Percentiles rank a stretch among this genome's conserved stretches.
Conservation (phyloP, 2,797 vertebrate genomes). For the Sebastes taczanowskii region DNA sequence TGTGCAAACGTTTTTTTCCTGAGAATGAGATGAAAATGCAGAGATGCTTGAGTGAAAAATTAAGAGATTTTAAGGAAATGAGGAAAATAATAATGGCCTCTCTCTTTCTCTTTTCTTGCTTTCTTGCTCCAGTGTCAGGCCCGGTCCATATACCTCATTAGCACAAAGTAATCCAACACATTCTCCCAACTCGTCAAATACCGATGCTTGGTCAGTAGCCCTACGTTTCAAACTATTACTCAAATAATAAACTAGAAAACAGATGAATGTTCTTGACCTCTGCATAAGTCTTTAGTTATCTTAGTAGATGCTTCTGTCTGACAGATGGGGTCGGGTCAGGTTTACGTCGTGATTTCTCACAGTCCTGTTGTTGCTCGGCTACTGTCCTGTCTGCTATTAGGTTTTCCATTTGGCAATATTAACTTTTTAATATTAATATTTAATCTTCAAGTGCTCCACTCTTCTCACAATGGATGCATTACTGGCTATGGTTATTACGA, state of each 20-base stretch:
- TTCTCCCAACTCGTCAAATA: no score
- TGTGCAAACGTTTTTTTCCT: background rate
- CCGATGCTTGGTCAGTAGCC: background rate
- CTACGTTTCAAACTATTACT: background rate
- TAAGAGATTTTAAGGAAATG: background rate
- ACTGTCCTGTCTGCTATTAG: background rate
- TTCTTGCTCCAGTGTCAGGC: background rate
- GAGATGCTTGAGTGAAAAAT: background rate
- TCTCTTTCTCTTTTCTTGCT: conserved; percentile 13
- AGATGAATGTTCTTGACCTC: background rate
- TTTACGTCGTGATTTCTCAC: background rate
- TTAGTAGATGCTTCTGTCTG: background rate
- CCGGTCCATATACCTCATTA: conserved; percentile 3
- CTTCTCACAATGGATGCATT: background rate
- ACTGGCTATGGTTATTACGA: background rate
- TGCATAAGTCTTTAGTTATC: background rate
- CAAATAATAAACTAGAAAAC: background rate
- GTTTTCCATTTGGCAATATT: background rate
- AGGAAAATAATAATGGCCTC: background rate
- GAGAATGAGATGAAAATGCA: background rate
- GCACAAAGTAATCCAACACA: background rate
- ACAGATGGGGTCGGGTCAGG: background rate
- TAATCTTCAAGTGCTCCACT: background rate
- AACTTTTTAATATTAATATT: background rate
- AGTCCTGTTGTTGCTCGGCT: background rate